Evolutionary conservation across 2,797 vertebrate species (phyloP), one percentile per base, ranked within the genome.

Genomic region (Falco concolor): DNA sequence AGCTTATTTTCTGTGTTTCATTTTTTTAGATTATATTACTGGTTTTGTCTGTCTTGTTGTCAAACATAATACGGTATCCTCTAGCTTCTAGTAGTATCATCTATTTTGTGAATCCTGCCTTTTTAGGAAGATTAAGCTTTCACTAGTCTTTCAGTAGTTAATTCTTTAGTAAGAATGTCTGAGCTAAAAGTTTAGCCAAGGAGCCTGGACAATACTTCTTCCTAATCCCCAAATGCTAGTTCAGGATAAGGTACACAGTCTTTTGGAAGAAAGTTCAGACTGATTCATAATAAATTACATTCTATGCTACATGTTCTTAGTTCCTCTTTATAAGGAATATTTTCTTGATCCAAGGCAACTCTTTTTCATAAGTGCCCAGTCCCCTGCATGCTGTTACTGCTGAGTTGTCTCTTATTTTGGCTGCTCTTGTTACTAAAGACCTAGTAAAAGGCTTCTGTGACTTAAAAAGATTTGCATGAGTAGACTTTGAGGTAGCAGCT

Each of bases 221-320:
- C 89, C 49, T 95, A 90, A 93, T 94, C 84, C 82, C 52, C 42
- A 80, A 67, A 50, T 63, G 56, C 82, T 95, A 60, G 63, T 70
- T 90, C 64, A 68, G 87, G 40, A 67, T 88, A 90, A 96, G 73
- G 45, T 74, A 77, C 27, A 22, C 65, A n/a, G 23, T 60, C 69
- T 93, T 70, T 85, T 89, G 84, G 86, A 89, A 83, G 61, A 86
- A 92, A 73, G 59, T 91, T 93, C 59, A 85, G 56, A 28, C 80
- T 87, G 80, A 68, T 85, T 73, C 7, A 13, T 82, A 34, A 72
- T 63, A 90, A 87, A 75, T 50, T 65, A 38, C 7, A 2, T 72
- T 72, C 38, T 47, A 38, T 74, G 6, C 50, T 79, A 23, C 30
- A 2, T 63, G 56, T 15, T 91, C 90, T 75, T 87, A 95, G 23